These are phyloP conservation scores for Macrophya alboannulata DNA, from an alignment of 2,888 invertebrate genomes.

Conservation along the genomic window DNA sequence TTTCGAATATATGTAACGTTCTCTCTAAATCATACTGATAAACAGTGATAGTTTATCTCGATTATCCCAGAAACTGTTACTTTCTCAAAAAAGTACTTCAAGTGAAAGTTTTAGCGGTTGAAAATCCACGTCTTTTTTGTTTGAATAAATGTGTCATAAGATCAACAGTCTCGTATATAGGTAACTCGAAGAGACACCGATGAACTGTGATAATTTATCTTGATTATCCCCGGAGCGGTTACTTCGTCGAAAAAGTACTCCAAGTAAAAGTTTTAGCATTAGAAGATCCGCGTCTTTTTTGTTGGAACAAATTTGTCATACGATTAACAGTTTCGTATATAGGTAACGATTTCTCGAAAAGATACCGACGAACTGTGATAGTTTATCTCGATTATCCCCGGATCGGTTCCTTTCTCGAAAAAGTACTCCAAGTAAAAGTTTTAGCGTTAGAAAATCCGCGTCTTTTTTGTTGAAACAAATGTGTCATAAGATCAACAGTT, in stretches of 20 bases:
- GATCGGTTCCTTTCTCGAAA: neutral
- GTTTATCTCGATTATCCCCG: neutral
- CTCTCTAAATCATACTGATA: neutral
- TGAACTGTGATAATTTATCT: too few relatives aligned
- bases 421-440: neutral
- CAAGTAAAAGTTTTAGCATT: neutral
- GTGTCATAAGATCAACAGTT: neutral
- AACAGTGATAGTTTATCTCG: too few relatives aligned
- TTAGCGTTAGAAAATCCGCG: neutral
- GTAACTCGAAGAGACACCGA: too few relatives aligned
- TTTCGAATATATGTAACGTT: too few relatives aligned
- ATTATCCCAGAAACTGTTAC: neutral
- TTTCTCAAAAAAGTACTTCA: neutral
- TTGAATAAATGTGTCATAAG: too few relatives aligned
- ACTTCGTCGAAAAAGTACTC: neutral
- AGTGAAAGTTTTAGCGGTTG: neutral
- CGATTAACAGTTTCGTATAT: too few relatives aligned
- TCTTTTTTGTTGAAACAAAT: neutral
- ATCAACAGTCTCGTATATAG: too few relatives aligned
- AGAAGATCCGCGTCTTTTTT: neutral
- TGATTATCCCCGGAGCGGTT: neutral
- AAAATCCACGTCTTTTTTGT: neutral
- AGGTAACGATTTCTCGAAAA: neutral
- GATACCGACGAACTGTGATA: too few relatives aligned
- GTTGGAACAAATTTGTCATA: neutral